Conservation (phyloP, 2,888 invertebrate species). For the Scelioninae gen. 1 region DNA sequence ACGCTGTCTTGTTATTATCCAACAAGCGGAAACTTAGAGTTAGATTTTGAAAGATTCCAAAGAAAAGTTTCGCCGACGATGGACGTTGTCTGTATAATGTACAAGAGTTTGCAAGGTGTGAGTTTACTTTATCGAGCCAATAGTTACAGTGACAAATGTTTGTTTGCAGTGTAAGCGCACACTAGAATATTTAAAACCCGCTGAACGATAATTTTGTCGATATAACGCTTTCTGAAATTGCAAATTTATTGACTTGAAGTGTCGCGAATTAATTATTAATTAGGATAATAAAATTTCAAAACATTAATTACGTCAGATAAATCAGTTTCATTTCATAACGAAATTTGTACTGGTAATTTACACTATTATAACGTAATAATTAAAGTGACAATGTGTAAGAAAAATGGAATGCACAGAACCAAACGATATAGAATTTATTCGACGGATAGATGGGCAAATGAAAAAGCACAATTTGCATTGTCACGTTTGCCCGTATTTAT, state of each 20-base stretch:
- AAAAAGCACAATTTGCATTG: conserved; percentile 73
- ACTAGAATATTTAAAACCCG: no score
- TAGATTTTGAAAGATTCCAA: conserved; percentile 46
- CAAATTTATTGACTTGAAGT: no score
- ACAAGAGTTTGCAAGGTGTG: conserved; percentile 41
- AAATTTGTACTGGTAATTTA: no score
- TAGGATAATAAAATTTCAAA: no score
- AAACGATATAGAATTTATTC: conserved; percentile 22
- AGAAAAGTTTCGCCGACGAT: conserved; percentile 51
- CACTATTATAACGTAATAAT: no score
- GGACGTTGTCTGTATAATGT: conserved; percentile 50
- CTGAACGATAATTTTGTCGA: no score
- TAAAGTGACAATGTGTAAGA: background rate
- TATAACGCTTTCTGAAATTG: no score
- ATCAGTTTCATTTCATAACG: no score
- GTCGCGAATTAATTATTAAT: no score
- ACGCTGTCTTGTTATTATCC: conserved; percentile 35
- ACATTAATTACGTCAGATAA: no score
- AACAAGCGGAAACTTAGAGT: conserved; percentile 34
- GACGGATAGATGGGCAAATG: conserved; percentile 66
- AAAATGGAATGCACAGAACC: conserved; percentile 53
- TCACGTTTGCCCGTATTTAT: conserved; percentile 70
- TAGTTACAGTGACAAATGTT: conserved; percentile 56
- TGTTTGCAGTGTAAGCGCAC: no score
- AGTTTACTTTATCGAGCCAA: conserved; percentile 61